Percentiles rank a stretch among this genome's conserved stretches.
Conservation (phyloP, 2,113 vertebrate species). For the Leptobrachium leishanense region DNA sequence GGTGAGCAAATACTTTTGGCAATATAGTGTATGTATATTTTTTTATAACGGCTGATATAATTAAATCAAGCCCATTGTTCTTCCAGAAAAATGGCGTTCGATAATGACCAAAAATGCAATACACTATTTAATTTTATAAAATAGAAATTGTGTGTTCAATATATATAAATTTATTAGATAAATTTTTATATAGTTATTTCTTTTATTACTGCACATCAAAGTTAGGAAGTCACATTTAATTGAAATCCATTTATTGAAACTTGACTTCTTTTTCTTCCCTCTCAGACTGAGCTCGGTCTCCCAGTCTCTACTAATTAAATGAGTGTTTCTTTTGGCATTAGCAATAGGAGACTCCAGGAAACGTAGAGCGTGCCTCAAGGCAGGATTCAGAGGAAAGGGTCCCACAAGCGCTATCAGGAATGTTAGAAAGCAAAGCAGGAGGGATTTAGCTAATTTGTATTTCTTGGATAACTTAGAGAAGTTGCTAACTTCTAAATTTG, state of each 20-base stretch:
- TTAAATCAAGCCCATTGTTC: too few species aligned
- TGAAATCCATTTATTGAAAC: constrained; percentile 29
- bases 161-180: too few species aligned
- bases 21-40: too few species aligned
- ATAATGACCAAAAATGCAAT: too few species aligned
- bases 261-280: constrained; percentile 17
- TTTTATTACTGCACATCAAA: background rate
- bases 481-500: constrained; percentile 24
- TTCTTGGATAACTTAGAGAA: constrained; percentile 35
- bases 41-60: too few species aligned
- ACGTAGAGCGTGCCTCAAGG: constrained; percentile 32
- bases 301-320: constrained; percentile 46
- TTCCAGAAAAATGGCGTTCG: too few species aligned
- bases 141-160: too few species aligned
- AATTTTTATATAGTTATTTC: too few species aligned
- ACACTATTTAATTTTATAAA: too few species aligned
- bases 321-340: constrained; percentile 44
- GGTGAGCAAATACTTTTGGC: too few species aligned
- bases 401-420: constrained; percentile 38
- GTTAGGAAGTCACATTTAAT: constrained; percentile 11
- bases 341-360: constrained; percentile 38
- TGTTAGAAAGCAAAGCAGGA: constrained; percentile 45
- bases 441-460: constrained; percentile 46
- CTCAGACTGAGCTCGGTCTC: constrained; percentile 11
- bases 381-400: constrained; percentile 36